Evolutionary conservation across 2,888 invertebrate species (phyloP), one percentile per base, ranked within the genome.

Genomic region (Limenitis camilla): DNA sequence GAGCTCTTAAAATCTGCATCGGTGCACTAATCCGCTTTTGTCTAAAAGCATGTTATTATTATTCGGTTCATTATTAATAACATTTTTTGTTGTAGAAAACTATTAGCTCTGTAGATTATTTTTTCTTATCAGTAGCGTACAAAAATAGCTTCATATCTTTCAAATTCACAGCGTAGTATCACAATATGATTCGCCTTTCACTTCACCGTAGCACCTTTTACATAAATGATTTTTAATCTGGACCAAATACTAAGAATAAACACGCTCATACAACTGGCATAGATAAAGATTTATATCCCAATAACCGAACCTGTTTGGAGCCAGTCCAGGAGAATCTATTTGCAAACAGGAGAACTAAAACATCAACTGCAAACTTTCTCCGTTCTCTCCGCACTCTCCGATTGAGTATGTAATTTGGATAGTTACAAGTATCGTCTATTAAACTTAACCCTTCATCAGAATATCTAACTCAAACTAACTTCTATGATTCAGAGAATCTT

Each of bases 261-360:
- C 33, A 30, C n/a, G 30, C 10, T 40, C 40, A 27, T 44, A 35
- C 35, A 43, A 43, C 53, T 55, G 50, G 46, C 43, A 49, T 56
- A 64, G 67, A 74, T 78, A 71, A 69, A 67, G 68, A 78, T 79
- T 79, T 78, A 78, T 73, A 69, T 64, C 58, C 72, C 68, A 74
- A 75, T 79, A 76, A 71, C 63, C 57, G 59, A 61, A 61, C 65
- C 60, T 54, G 55, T 56, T 73, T 81, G 80, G 78, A 76, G 58
- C 49, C 58, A 59, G 61, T 76, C 77, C 78, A 79, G 72, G 59
- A 58, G 69, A 76, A 74, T 78, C 71, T 74, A 74, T 76, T 75
- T 74, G 71, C 67, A 66, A 64, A 19, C 19, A 19, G 19, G 19
- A 68, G 53, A 59, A 60, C 61, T 53, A 56, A 39, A 56, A 62